Conservation (phyloP, 2,113 vertebrate genomes). For the Solea senegalensis region DNA sequence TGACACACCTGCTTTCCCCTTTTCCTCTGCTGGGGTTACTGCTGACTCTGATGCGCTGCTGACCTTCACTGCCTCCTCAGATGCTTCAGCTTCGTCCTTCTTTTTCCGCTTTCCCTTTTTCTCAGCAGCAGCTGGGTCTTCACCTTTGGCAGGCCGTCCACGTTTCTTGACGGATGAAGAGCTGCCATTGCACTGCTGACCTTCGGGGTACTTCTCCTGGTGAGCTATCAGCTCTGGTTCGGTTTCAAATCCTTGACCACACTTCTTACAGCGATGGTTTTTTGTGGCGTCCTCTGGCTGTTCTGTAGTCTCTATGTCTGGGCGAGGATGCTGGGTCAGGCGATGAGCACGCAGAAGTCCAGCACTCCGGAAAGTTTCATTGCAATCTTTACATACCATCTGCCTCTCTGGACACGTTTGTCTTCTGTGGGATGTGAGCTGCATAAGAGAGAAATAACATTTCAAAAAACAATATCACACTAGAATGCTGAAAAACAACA, state of each 20-base stretch:
- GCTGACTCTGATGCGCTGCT: constrained; percentile 28
- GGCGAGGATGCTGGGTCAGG: constrained; percentile 75
- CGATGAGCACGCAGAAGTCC: constrained; percentile 80
- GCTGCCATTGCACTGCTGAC: constrained; percentile 80
- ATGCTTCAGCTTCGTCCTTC: constrained; percentile 63
- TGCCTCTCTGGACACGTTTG: constrained; percentile 82
- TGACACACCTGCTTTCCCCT: constrained; percentile 59
- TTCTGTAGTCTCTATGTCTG: constrained; percentile 64
- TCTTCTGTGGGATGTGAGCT: constrained; percentile 81
- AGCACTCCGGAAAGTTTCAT: constrained; percentile 77
- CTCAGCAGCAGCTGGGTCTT: constrained; percentile 49
- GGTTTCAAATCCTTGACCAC: constrained; percentile 76
- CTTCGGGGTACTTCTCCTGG: constrained; percentile 80
- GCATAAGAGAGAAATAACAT: neutral
- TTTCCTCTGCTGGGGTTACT: constrained; percentile 52
- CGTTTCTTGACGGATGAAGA: constrained; percentile 72
- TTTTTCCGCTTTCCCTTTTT: constrained; percentile 77
- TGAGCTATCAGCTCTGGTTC: constrained; percentile 77
- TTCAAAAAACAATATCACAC: neutral
- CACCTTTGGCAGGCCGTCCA: constrained; percentile 68
- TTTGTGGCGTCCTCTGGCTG: constrained; percentile 72
- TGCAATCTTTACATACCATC: constrained; percentile 81
- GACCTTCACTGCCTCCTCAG: constrained; percentile 35
- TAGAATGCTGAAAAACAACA: neutral
- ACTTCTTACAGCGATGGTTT: constrained; percentile 81